Evolutionary conservation across 2,888 invertebrate genomes (phyloP).

Genomic region (Philhelius pedissequus): DNA sequence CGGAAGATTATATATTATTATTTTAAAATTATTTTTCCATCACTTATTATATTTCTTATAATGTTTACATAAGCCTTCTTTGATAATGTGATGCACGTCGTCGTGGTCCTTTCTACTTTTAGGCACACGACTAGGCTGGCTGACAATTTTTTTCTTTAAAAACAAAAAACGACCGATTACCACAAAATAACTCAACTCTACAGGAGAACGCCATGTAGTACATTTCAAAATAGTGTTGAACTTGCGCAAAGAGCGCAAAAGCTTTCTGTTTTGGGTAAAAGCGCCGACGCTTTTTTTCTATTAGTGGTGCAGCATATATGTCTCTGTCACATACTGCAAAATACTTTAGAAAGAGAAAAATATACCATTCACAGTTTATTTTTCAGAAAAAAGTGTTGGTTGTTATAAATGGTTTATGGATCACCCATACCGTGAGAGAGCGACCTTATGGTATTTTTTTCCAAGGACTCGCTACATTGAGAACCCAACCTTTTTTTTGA

Average conservation of each 20-base stretch:
- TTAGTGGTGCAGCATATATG: neutral
- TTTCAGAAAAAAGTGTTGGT: neutral
- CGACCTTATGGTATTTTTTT: neutral
- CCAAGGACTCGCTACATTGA: neutral
- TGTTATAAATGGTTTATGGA: neutral
- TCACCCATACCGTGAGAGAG: neutral
- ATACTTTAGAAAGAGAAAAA: neutral
- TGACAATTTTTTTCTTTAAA: conserved; percentile 39
- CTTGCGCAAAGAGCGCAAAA: neutral
- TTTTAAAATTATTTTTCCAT: neutral
- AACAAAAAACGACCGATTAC: conserved; percentile 49
- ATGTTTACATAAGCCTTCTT: conserved; percentile 58
- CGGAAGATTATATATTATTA: neutral
- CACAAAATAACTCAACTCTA: neutral
- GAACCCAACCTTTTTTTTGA: neutral
- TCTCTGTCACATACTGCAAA: neutral
- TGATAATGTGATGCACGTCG: conserved; percentile 7
- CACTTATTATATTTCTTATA: neutral
- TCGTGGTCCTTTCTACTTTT: conserved; percentile 45
- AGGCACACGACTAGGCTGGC: conserved; percentile 31
- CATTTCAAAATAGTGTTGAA: neutral
- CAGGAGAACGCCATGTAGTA: neutral
- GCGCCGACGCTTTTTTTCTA: conserved; percentile 12
- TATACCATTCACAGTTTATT: neutral
- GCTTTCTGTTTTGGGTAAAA: neutral